Base-by-base conservation (phyloP, 2,888 invertebrate species). In the Agrotis exclamationis region DNA sequence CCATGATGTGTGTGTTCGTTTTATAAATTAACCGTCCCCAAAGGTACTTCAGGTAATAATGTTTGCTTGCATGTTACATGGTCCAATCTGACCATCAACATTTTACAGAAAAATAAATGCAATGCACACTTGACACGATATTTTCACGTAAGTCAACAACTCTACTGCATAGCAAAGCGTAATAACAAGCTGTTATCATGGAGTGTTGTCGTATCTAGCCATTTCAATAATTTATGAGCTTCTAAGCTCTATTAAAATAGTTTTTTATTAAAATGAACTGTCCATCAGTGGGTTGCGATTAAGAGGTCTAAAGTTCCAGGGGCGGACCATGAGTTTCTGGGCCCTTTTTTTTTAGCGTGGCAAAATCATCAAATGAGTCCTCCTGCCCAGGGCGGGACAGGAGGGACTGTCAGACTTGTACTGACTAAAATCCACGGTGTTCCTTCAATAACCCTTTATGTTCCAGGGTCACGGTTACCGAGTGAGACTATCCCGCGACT, bases 61-160 rank as follows among this genome's bases (percentile, higher is more conserved):
- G 51, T 63, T 59, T 63, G 59, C 44, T 79, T 39, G 59, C 54
- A 66, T 80, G 70, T 53, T 57, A 70, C 70, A 64, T 50, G 57
- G 39, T 39, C 28, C 39, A 53, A 48, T 62, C 18, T 13, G 11
- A 20, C 16, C 50, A 44, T 22, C 18, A 18, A 39, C 50, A 45
- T 39, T 54, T 28, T 22, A 64, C 64, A 50, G 18, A 70, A 56
- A 68, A 50, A 47, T 53, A 56, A 78, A 66, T 59, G 33, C 44
- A 53, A 51, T 24, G 45, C 13, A 48, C 11, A 13, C 33, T 62
- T 16, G 6, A 59, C 70, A 80, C 76, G 66, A 63, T 4, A 79
- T 51, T 28, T 63, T 47, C 44, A 53, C 33, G 39, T 51, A 20
- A 47, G 28, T 47, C 39, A 39, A 54, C 39, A 65, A 47, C 50